Evolutionary conservation across 2,113 vertebrate species (phyloP).

Genomic region (Sminthopsis crassicaudata): DNA sequence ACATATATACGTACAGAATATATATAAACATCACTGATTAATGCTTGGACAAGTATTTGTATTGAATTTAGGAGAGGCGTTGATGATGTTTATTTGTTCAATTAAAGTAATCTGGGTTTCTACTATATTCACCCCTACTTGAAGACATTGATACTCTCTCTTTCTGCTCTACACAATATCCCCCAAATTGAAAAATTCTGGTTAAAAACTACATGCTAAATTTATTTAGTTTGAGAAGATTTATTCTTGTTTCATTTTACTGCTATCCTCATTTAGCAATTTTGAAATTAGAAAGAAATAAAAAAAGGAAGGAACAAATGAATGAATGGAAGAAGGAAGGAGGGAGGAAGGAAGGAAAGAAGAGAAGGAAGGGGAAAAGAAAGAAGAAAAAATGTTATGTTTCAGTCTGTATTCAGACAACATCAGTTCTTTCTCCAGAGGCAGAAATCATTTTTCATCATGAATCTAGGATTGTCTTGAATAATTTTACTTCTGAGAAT

Average conservation of each 20-base stretch:
- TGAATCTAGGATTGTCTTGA: too few species aligned
- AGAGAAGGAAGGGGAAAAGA: too few species aligned
- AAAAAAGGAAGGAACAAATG: too few species aligned
- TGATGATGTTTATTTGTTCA: neutral
- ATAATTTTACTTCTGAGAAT: too few species aligned
- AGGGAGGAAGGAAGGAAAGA: too few species aligned
- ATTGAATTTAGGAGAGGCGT: neutral
- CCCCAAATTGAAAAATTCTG: neutral
- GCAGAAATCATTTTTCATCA: too few species aligned
- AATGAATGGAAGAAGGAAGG: too few species aligned
- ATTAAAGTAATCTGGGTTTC: neutral
- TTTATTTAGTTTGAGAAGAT: neutral
- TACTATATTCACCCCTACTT: neutral
- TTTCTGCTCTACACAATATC: neutral
- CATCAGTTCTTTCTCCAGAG: too few species aligned
- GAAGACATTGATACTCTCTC: neutral
- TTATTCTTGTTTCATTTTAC: neutral
- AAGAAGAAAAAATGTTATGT: too few species aligned
- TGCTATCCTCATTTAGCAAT: neutral
- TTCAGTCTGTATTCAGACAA: too few species aligned
- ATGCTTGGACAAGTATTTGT: neutral
- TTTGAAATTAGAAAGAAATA: neutral
- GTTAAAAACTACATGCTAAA: neutral
- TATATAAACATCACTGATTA: neutral
- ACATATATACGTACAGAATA: neutral